Conservation (phyloP, 2,797 vertebrate species). For the Serranus cabrilla region DNA sequence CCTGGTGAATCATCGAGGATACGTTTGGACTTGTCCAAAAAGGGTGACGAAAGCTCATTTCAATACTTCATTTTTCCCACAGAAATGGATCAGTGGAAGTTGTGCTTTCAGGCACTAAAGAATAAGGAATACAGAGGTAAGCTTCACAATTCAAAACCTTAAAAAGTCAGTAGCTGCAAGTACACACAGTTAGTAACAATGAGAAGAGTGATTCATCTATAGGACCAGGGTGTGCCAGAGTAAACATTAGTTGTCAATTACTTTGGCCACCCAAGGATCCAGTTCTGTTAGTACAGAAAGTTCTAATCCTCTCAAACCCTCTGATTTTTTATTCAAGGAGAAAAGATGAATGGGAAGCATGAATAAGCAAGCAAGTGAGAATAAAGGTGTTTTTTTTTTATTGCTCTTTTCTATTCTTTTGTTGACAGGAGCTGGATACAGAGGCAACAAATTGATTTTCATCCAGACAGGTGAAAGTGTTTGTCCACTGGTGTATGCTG, state of each 20-base stretch:
- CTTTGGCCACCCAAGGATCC: slow-evolving; percentile 1
- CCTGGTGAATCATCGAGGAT: too few species aligned
- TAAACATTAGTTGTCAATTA: background rate
- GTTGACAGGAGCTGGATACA: background rate
- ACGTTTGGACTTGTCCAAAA: too few species aligned
- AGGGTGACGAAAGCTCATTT: too few species aligned
- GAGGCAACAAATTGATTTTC: background rate
- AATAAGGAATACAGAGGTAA: background rate
- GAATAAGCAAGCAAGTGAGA: background rate
- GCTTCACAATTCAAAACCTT: background rate
- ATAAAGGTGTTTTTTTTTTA: background rate
- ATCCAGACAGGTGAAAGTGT: background rate
- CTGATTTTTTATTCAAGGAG: background rate
- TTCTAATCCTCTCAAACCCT: background rate
- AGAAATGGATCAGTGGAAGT: background rate
- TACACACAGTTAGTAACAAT: background rate
- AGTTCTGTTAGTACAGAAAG: background rate
- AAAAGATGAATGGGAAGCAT: background rate
- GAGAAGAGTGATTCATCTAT: background rate
- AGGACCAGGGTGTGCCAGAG: background rate
- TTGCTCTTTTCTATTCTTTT: background rate
- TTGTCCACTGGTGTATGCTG: background rate
- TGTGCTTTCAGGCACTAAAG: too few species aligned
- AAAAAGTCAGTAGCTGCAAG: background rate
- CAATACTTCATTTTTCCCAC: background rate